A percentile compares a stretch with the other conserved stretches of the same genome.
Evolutionary conservation across 2,888 invertebrate species (phyloP).

Genomic region (Dolichopus griseipennis): DNA sequence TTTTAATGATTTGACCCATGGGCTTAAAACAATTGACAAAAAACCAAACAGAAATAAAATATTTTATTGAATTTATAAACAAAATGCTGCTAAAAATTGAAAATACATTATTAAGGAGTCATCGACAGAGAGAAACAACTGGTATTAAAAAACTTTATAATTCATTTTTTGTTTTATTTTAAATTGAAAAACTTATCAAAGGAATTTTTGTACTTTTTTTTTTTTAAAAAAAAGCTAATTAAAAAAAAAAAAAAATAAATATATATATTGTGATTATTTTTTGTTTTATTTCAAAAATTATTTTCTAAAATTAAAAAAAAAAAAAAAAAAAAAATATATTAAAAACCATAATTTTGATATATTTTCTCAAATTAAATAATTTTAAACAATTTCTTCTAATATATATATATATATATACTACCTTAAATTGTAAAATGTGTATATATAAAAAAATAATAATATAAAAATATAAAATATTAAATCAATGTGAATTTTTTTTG

Average conservation of each 20-base stretch:
- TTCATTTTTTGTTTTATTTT: conserved; percentile 79
- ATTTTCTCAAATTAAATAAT: no score
- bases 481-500: no score
- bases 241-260: no score
- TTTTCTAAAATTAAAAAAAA: not conserved
- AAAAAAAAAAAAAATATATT: conserved; percentile 2
- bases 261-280: conserved; percentile 10
- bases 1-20: conserved; percentile 4
- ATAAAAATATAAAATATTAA: no score
- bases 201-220: no score
- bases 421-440: no score
- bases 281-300: conserved; percentile 5
- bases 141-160: conserved; percentile 81
- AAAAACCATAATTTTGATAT: no score
- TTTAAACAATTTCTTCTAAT: no score
- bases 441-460: no score
- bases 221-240: no score
- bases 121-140: conserved; percentile 73
- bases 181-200: conserved; percentile 41
- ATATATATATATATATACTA: no score
- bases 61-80: conserved; percentile 33
- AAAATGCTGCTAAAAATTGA: conserved; percentile 64
- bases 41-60: conserved; percentile 14
- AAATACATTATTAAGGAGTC: conserved; percentile 68
- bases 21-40: conserved; percentile 5